Percentiles rank a stretch among this genome's conserved stretches.
These are phyloP conservation scores for Lycodopsis pacificus DNA, from an alignment of 2,797 vertebrate species.

Conservation along the genomic window DNA sequence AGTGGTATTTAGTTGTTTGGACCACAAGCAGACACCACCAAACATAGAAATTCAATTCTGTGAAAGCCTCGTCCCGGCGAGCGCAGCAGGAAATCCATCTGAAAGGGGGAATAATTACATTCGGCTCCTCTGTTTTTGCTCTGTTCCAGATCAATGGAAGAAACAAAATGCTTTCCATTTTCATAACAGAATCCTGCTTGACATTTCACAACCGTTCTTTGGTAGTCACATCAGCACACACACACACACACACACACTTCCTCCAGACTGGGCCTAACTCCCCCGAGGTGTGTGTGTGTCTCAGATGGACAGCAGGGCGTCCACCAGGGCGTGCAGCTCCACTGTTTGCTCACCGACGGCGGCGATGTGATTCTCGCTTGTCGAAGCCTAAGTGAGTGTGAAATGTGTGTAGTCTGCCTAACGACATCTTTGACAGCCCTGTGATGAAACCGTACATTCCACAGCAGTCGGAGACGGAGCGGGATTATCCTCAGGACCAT, in stretches of 20 bases:
- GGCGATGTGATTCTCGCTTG: constrained; percentile 46
- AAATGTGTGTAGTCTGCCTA: constrained; percentile 69
- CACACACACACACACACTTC: not conserved
- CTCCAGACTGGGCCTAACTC: constrained; percentile 20
- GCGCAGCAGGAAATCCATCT: not conserved
- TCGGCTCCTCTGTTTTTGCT: constrained; percentile 4
- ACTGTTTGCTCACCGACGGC: constrained; percentile 67
- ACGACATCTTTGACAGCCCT: constrained; percentile 57
- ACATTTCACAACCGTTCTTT: constrained; percentile 37
- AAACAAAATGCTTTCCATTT: constrained; percentile 34
- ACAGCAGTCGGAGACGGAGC: constrained; percentile 19
- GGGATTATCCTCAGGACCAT: constrained; percentile 40
- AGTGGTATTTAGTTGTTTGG: not conserved
- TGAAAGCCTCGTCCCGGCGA: not conserved
- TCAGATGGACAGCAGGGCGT: constrained; percentile 45
- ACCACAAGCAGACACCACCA: not conserved
- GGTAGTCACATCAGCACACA: constrained; percentile 25
- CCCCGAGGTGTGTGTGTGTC: constrained; percentile 13
- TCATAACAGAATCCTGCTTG: constrained; percentile 34
- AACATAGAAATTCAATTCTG: constrained; percentile 1
- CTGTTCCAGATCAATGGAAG: constrained; percentile 27
- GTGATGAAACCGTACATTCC: constrained; percentile 54
- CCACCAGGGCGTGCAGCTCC: constrained; percentile 33
- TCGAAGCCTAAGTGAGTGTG: constrained; percentile 71
- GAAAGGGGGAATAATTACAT: constrained; percentile 19